phyloP scores from a whole-genome alignment of 2,113 vertebrate species.

The Amphiprion ocellaris region DNA sequence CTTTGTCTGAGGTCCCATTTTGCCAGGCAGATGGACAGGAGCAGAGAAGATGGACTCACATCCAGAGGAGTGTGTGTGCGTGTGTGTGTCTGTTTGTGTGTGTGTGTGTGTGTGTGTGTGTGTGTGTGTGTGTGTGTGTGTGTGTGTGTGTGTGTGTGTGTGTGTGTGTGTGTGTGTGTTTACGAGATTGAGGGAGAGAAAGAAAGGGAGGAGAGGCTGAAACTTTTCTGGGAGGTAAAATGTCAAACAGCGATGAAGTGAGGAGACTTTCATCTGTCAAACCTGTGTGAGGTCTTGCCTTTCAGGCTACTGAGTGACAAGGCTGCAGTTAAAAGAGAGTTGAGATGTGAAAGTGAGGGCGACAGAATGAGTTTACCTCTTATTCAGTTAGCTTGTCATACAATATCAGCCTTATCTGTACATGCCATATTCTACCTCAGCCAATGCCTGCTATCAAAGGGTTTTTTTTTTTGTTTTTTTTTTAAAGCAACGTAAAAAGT shows the following conservation, averaged over 20 bases:
- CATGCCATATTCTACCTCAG: constrained; percentile 59
- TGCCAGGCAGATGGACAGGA: constrained; percentile 78
- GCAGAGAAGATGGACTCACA: constrained; percentile 58
- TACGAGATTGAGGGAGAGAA: constrained; percentile 27
- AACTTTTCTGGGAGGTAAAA: constrained; percentile 74
- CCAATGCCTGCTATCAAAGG: constrained; percentile 41
- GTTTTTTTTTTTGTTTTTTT: constrained; percentile 1
- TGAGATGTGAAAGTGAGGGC: constrained; percentile 59
- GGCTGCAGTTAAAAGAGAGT: constrained; percentile 70
- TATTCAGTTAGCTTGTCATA: constrained; percentile 63
- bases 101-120: neutral
- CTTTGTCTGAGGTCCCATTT: constrained; percentile 76
- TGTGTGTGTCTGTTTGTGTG: constrained; percentile 37
- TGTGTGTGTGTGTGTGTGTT: constrained; percentile 9
- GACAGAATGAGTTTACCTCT: constrained; percentile 81
- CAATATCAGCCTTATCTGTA: constrained; percentile 55
- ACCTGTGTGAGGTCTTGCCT: constrained; percentile 71
- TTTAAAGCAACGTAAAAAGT: constrained; percentile 26
- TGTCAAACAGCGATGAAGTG: constrained; percentile 76
- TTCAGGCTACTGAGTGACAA: constrained; percentile 73
- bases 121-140: constrained; percentile 19
- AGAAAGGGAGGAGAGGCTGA: constrained; percentile 49
- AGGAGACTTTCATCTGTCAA: constrained; percentile 78
- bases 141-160: neutral
- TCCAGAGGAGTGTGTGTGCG: constrained; percentile 20